Conservation (phyloP, 2,888 invertebrate genomes). For the Conchocele bisecta region DNA sequence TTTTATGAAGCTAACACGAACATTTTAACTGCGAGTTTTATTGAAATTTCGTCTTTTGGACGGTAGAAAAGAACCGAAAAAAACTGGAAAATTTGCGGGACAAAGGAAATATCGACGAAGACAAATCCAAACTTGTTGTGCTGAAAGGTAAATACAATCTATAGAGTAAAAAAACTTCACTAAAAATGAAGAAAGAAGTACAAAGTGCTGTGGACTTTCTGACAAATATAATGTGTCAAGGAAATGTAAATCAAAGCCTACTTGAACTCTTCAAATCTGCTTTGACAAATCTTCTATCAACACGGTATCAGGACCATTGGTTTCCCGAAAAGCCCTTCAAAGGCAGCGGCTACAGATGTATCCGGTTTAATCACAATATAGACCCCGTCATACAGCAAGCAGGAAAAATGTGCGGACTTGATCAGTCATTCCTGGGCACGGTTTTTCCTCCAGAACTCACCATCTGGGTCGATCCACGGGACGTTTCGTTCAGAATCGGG, state of each 20-base stretch:
- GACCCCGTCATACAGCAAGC: conserved; percentile 88
- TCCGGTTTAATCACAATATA: conserved; percentile 89
- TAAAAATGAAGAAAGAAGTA: conserved; percentile 78
- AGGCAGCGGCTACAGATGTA: conserved; percentile 89
- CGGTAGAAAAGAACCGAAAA: neutral
- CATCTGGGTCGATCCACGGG: conserved; percentile 90
- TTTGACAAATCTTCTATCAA: conserved; percentile 66
- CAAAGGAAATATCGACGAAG: conserved; percentile 7
- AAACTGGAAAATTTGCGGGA: neutral
- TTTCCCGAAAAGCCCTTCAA: conserved; percentile 89
- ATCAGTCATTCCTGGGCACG: conserved; percentile 83
- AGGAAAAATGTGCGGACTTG: conserved; percentile 86
- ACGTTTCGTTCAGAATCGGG: conserved; percentile 88
- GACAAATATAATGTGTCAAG: conserved; percentile 64
- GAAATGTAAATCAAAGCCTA: conserved; percentile 61
- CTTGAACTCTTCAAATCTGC: conserved; percentile 62
- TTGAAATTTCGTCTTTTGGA: neutral
- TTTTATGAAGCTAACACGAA: neutral
- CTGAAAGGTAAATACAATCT: conserved; percentile 4
- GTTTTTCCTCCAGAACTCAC: conserved; percentile 89
- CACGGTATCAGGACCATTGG: conserved; percentile 88
- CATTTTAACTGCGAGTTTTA: no score
- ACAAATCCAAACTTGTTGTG: conserved; percentile 4
- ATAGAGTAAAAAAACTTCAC: conserved; percentile 20
- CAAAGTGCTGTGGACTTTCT: conserved; percentile 76